Base-by-base conservation (phyloP, 2,797 vertebrate genomes). In the Galaxias olidus region DNA sequence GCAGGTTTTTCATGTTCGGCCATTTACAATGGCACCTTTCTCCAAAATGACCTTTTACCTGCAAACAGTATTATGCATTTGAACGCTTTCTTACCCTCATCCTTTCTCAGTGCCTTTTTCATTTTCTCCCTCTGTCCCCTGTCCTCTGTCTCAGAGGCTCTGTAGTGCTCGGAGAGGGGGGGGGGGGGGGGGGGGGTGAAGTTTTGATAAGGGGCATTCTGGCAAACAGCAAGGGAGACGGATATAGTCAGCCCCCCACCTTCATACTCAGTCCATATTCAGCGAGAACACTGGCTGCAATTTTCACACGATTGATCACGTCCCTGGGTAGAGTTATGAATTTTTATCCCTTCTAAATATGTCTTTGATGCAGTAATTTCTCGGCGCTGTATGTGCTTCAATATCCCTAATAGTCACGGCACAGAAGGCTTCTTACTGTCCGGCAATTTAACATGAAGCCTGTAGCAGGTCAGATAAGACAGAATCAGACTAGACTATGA, bases 301-400 rank as follows among this genome's bases (percentile, higher is more conserved):
- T 77, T 66, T 47, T 61, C 61, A 71, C 68, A 80, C 81, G n/a
- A 75, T 70, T 76, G 77, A 89, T 89, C 85, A 84, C 68, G 77
- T 74, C 75, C 72, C 71, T 76, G n/a, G 82, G 86, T 88, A 77
- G 73, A 79, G 72, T 79, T 76, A 63, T 80, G 76, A 59, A 75
- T 75, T 77, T 77, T 74, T 76, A 71, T 63, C 73, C 19, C 46
- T 19, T 41, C n/a, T 11, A 13, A 82, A 52, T 76, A 75, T 40
- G 43, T 50, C 59, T 66, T 20, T 51, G 61, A 72, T 71, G 70
- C 75, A 82, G 67, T 83, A 69, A 52, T 71, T 61, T 68, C 78
- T 79, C 74, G 86, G 83, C 81, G 76, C 75, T 78, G 64, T 69
- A 64, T n/a, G n/a, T n/a, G n/a, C n/a, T n/a, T n/a, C n/a, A n/a